phyloP scores from a whole-genome alignment of 2,113 vertebrate species.

The Poeciliopsis occidentalis region DNA sequence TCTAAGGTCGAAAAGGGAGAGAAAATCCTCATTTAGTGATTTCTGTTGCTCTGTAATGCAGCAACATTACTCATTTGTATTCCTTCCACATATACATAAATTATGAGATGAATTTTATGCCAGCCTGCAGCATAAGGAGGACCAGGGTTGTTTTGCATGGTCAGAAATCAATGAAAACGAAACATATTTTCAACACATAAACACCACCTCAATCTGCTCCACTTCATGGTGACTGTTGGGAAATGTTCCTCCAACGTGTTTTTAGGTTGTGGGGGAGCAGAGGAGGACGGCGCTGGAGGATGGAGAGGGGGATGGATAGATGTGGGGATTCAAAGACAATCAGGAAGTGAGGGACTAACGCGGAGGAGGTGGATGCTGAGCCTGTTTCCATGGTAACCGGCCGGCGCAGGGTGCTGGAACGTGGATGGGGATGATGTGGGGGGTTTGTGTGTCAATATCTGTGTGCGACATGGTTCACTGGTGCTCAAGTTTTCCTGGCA shows the following conservation, averaged over 20 bases:
- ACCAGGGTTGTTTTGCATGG: neutral
- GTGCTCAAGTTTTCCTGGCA: slow-evolving; percentile 7
- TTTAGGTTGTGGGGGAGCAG: slow-evolving; percentile 25
- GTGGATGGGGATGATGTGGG: slow-evolving; percentile 5
- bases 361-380: slow-evolving; percentile 58
- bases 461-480: neutral
- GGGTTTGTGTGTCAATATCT: neutral
- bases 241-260: slow-evolving; percentile 33
- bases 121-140: slow-evolving; percentile 2
- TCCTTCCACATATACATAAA: slow-evolving; percentile 14
- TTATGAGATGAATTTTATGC: slow-evolving; percentile 8
- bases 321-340: slow-evolving; percentile 61
- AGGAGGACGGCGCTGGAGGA: slow-evolving; percentile 7
- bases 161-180: neutral
- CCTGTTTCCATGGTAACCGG: slow-evolving; percentile 79
- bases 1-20: neutral
- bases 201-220: neutral
- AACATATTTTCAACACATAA: neutral
- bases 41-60: neutral
- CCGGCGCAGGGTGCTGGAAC: slow-evolving; percentile 27
- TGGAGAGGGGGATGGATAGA: slow-evolving; percentile 3
- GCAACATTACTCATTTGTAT: neutral
- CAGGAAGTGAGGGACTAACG: slow-evolving; percentile 61
- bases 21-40: slow-evolving; percentile 3
- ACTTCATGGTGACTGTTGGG: neutral